Percentiles rank a stretch among this genome's conserved stretches.
These are phyloP conservation scores for Stomatorhinus walkeri DNA, from an alignment of 2,797 vertebrate genomes.

Conservation along the genomic window DNA sequence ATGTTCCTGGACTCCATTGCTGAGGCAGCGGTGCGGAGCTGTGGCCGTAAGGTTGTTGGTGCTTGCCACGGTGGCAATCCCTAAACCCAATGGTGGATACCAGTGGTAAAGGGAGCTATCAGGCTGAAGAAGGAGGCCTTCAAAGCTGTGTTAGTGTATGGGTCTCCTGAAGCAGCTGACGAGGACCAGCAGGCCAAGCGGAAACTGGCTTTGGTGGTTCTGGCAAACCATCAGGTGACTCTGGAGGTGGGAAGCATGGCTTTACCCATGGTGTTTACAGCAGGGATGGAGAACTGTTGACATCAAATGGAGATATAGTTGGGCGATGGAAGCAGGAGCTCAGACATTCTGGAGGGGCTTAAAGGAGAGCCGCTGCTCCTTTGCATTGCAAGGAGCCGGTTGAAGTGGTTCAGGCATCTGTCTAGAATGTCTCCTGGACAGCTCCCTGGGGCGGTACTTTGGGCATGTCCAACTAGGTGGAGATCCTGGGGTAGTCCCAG, in stretches of 20 bases:
- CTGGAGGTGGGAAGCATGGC: not conserved
- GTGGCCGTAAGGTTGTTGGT: not conserved
- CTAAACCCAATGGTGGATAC: not conserved
- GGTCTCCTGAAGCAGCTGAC: not conserved
- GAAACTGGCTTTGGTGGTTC: not conserved
- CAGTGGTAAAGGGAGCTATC: not conserved
- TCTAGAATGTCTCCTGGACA: not conserved
- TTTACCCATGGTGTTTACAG: not conserved
- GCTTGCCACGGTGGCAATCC: not conserved
- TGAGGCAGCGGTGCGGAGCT: not conserved
- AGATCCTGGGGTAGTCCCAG: not conserved
- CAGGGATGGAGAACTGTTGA: not conserved
- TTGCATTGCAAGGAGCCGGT: not conserved
- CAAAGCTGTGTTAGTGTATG: not conserved
- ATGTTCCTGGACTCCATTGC: not conserved
- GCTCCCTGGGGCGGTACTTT: not conserved
- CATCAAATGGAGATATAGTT: not conserved
- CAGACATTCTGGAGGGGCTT: not conserved
- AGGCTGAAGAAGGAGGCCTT: not conserved
- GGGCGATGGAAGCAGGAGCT: not conserved
- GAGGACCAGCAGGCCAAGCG: not conserved
- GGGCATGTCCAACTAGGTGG: not conserved
- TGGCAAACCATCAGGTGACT: not conserved
- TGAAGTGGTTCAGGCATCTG: not conserved
- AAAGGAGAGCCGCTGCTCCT: not conserved